Percentiles rank a stretch among this genome's conserved stretches.
Evolutionary conservation across 2,113 vertebrate species (phyloP).

Genomic region (Sander vitreus): DNA sequence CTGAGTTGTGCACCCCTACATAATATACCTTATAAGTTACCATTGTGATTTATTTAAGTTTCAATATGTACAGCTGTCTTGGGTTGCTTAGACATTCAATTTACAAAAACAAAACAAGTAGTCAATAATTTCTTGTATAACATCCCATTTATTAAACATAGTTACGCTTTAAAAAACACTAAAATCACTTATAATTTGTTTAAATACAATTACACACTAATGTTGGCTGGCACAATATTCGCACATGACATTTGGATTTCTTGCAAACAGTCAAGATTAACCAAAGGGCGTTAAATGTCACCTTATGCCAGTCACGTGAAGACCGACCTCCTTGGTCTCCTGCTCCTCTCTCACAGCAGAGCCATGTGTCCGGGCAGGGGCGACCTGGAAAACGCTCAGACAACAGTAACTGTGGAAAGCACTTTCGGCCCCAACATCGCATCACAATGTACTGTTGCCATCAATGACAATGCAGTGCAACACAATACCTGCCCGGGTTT

Average conservation of each 20-base stretch:
- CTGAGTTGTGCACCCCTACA: no score
- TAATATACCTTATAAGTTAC: no score
- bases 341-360: conserved; percentile 44
- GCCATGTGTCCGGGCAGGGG: conserved; percentile 46
- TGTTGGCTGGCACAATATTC: not conserved
- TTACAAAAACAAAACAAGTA: no score
- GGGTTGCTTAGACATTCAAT: no score
- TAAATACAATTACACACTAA: not conserved
- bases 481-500: conserved; percentile 74
- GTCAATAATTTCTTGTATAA: not conserved
- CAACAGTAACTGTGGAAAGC: conserved; percentile 75
- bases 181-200: not conserved
- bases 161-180: not conserved
- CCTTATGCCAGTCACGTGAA: conserved; percentile 57
- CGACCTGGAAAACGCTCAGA: conserved; percentile 81
- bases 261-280: not conserved
- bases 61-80: no score
- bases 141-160: conserved; percentile 3
- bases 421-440: conserved; percentile 30
- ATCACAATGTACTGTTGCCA: conserved; percentile 48
- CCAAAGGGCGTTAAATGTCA: conserved; percentile 49
- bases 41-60: no score
- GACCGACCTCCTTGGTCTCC: conserved; percentile 36
- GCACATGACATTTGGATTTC: not conserved
- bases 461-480: conserved; percentile 48